Evolutionary conservation across 2,888 invertebrate genomes (phyloP).

Genomic region (Parnassius orleans): DNA sequence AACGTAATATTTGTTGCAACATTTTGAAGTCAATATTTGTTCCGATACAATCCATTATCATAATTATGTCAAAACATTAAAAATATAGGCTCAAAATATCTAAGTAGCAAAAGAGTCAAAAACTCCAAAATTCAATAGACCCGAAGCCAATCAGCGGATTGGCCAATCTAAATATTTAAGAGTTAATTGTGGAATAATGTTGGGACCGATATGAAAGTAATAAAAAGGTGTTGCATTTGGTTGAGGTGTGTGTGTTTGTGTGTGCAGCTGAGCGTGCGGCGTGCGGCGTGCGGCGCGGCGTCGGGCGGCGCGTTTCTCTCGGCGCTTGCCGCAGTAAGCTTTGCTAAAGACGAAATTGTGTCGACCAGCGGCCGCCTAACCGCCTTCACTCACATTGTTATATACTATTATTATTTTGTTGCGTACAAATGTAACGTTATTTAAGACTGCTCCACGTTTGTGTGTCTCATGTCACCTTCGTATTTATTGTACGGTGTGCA

Average conservation of each 20-base stretch:
- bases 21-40: too few relatives aligned
- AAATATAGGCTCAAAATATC: too few relatives aligned
- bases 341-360: conserved; percentile 72
- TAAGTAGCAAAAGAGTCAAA: too few relatives aligned
- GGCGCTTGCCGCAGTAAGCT: conserved; percentile 77
- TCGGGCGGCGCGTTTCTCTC: conserved; percentile 62
- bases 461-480: conserved; percentile 67
- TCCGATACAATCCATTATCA: too few relatives aligned
- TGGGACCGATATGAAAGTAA: too few relatives aligned
- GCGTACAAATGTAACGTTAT: conserved; percentile 74
- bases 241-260: conserved; percentile 6
- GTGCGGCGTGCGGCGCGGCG: conserved; percentile 28
- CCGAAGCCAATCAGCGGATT: too few relatives aligned
- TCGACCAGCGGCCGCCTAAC: conserved; percentile 38
- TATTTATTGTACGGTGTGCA: conserved; percentile 62
- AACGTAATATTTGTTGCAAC: too few relatives aligned
- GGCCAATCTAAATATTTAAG: too few relatives aligned
- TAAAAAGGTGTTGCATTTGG: too few relatives aligned
- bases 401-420: conserved; percentile 60
- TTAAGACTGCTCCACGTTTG: conserved; percentile 76
- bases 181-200: too few relatives aligned
- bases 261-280: conserved; percentile 36
- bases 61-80: too few relatives aligned
- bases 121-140: too few relatives aligned
- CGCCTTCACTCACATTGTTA: conserved; percentile 48